These are phyloP conservation scores for Palaemon carinicauda DNA, from an alignment of 1,140 invertebrate genomes.

Conservation along the genomic window DNA sequence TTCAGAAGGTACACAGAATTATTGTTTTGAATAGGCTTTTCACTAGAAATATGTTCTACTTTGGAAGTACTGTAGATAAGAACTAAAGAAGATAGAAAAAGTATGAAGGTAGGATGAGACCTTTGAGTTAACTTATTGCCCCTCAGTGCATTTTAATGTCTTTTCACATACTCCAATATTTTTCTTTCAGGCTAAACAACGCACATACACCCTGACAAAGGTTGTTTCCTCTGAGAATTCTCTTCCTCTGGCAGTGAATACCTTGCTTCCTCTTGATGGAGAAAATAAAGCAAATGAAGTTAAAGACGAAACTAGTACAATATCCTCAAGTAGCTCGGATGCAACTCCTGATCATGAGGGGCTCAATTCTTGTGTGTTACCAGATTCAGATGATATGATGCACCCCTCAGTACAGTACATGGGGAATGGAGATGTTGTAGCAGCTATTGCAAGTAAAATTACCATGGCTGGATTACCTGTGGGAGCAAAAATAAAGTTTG, in stretches of 20 bases:
- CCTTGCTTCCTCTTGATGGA: neutral
- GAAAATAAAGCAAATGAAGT: neutral
- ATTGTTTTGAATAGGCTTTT: neutral
- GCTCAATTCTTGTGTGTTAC: neutral
- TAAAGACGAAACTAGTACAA: constrained; percentile 27
- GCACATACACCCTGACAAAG: constrained; percentile 44
- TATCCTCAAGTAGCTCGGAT: constrained; percentile 29
- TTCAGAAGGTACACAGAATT: constrained; percentile 33
- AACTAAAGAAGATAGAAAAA: too few species aligned
- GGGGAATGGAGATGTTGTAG: constrained; percentile 3
- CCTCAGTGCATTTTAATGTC: too few species aligned
- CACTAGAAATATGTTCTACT: neutral
- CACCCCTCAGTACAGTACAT: constrained; percentile 16
- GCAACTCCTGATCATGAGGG: constrained; percentile 44
- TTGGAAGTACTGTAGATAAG: neutral
- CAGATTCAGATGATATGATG: constrained; percentile 4
- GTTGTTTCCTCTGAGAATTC: constrained; percentile 41
- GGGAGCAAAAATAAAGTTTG: constrained; percentile 24
- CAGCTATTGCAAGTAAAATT: constrained; percentile 17
- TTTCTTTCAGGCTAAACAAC: constrained; percentile 44
- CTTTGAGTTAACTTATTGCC: too few species aligned
- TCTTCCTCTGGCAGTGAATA: neutral
- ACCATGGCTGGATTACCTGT: neutral
- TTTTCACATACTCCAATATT: neutral
- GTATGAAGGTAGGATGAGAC: too few species aligned